Evolutionary conservation across 2,888 invertebrate genomes (phyloP), one percentile per base, ranked within the genome.

Genomic region (Xestoiulus laeticollis): DNA sequence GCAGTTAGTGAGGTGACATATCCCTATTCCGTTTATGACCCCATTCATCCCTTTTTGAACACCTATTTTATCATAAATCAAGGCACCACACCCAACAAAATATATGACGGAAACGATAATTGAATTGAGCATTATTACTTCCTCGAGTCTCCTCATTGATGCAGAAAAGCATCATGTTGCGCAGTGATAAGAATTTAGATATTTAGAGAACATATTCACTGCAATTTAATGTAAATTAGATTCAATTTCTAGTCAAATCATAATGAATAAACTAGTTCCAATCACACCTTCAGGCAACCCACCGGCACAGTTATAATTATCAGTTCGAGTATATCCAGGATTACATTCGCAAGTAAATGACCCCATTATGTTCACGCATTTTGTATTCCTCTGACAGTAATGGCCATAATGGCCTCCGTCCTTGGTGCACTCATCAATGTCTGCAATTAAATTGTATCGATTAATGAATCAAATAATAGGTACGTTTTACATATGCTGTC

Each of bases 281-380:
- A n/a, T n/a, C n/a, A n/a, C n/a, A n/a, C n/a, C n/a, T n/a, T n/a
- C n/a, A n/a, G n/a, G n/a, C n/a, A n/a, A 85, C 48, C 53, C 32
- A 90, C 90, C 90, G 84, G 89, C 88, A 88, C 90, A 90, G 87
- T 89, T 90, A 83, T 87, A 90, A 82, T 89, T 88, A 89, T 96
- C 96, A 89, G 95, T 93, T 89, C 95, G 93, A 89, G 94, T 94
- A 92, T 96, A 96, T 8, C 97, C 97, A 32, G 95, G 94, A 90
- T 95, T 93, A 92, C 97, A 97, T 92, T 96, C 95, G 93, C 97
- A 97, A 89, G 94, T 94, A 92, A 97, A 97, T 89, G 95, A 95
- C 88, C 97, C 97, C 88, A 94, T 93, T 83, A 95, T 95, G 93
- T 97, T 97, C 90, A 96, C 94, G 92, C 97, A 97, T 89, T 94